Evolutionary conservation across 2,888 invertebrate genomes (phyloP).

Genomic region (Ptychoptera contaminata): DNA sequence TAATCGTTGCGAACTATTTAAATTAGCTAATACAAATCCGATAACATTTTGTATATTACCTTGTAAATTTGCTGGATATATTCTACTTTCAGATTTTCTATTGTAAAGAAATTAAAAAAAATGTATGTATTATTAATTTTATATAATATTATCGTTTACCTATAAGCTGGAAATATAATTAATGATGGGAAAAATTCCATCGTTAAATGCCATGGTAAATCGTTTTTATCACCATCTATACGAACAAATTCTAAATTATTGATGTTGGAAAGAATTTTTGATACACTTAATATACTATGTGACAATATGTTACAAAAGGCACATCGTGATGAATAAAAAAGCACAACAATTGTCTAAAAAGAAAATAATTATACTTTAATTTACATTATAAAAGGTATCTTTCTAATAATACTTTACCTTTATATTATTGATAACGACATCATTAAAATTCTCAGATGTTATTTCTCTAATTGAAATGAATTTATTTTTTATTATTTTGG

Average conservation of each 20-base stretch:
- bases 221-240: slow-evolving; percentile 69
- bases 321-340: slow-evolving; percentile 67
- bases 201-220: slow-evolving; percentile 62
- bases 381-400: no score
- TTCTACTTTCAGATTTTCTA: slow-evolving; percentile 53
- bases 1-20: slow-evolving; percentile 36
- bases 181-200: slow-evolving; percentile 66
- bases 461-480: not conserved
- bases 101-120: slow-evolving; percentile 6
- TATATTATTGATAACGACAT: no score
- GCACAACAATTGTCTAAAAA: slow-evolving; percentile 53
- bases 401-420: slow-evolving; percentile 13
- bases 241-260: slow-evolving; percentile 43
- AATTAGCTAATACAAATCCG: slow-evolving; percentile 55
- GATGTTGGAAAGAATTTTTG: slow-evolving; percentile 40
- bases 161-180: slow-evolving; percentile 58
- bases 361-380: no score
- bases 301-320: slow-evolving; percentile 56
- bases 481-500: not conserved
- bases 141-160: slow-evolving; percentile 29
- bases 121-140: slow-evolving; percentile 1
- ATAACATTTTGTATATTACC: slow-evolving; percentile 32
- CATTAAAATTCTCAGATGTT: not conserved
- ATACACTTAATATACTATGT: slow-evolving; percentile 49
- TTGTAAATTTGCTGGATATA: slow-evolving; percentile 42